Base-by-base conservation (phyloP, 2,113 vertebrate genomes). In the Alligator sinensis region DNA sequence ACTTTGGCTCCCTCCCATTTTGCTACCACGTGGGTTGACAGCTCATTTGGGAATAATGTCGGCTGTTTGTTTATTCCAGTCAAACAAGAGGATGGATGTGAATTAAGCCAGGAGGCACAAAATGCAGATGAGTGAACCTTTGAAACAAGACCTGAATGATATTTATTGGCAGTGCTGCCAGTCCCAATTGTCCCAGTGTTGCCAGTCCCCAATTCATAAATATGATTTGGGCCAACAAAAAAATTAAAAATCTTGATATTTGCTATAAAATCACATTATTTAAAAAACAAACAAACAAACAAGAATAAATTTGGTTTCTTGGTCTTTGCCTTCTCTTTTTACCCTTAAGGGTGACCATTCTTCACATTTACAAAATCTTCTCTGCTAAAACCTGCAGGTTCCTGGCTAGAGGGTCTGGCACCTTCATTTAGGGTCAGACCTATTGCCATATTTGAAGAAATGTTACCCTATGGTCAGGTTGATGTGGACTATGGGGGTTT, bases 261-360 rank as follows among this genome's bases (percentile, higher is more conserved):
- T 28, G 18, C 68, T 62, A 3, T 62, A 54, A 80, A 95, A 86
- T 72, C 68, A 38, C 10, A 12, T 68, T 34, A n/a, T 30, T 68
- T 68, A 18, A 38, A 38, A 72, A 21, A 72, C 11, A 22, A 70
- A 70, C 38, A 4, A 5, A 5, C 38, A 47, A 47, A 47, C 47
- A 47, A 47, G 47, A 47, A 47, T 47, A 47, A 47, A 47, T 47
- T 18, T 34, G n/a, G 30, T n/a, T 54, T 57, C 62, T 14, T 9
- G 2, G 3, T 34, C 7, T 16, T 7, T 55, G 30, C 57, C 13
- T 3, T 17, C 18, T 4, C 1, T 4, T 7, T 21, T 18, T 2
- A 3, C 12, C 34, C 61, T 57, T 28, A 82, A 38, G 68, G 19
- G 19, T 72, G 68, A 64, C 0, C 6, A 19, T 61, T 12, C 8